Evolutionary conservation across 1,140 invertebrate species (phyloP).

Genomic region (Cydia splendana): DNA sequence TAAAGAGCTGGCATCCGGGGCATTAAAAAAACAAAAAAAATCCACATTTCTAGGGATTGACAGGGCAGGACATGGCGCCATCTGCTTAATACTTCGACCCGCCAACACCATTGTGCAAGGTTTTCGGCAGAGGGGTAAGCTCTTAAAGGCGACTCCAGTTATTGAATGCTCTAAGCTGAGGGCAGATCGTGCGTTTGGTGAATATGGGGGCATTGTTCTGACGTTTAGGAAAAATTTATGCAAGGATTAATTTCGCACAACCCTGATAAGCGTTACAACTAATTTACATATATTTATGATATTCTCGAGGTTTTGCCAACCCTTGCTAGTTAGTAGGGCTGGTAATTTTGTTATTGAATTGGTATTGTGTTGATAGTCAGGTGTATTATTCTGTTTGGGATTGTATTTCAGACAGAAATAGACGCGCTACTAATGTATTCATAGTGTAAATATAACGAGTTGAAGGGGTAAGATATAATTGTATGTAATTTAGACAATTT

Average conservation of each 20-base stretch:
- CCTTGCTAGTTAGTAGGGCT: constrained; percentile 15
- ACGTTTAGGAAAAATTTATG: constrained; percentile 22
- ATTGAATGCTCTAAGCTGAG: neutral
- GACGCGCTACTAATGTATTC: neutral
- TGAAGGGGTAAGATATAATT: neutral
- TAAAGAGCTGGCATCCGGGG: too few species aligned
- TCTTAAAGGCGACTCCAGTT: too few species aligned
- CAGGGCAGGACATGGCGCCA: too few species aligned
- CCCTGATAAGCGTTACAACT: constrained; percentile 33
- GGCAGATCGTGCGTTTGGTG: neutral
- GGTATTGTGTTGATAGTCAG: constrained; percentile 10
- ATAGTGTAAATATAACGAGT: neutral
- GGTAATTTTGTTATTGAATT: constrained; percentile 27
- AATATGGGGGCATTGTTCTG: constrained; percentile 24
- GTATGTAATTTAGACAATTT: too few species aligned
- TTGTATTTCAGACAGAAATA: neutral
- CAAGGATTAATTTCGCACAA: constrained; percentile 24
- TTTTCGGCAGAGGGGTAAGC: too few species aligned
- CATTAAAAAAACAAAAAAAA: too few species aligned
- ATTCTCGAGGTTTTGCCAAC: constrained; percentile 25
- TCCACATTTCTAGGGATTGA: too few species aligned
- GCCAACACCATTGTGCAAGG: too few species aligned
- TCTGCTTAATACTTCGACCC: too few species aligned
- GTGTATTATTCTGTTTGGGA: neutral
- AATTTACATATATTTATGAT: constrained; percentile 38